phyloP scores from a whole-genome alignment of 2,888 invertebrate genomes.

The Amaurobius ferox region DNA sequence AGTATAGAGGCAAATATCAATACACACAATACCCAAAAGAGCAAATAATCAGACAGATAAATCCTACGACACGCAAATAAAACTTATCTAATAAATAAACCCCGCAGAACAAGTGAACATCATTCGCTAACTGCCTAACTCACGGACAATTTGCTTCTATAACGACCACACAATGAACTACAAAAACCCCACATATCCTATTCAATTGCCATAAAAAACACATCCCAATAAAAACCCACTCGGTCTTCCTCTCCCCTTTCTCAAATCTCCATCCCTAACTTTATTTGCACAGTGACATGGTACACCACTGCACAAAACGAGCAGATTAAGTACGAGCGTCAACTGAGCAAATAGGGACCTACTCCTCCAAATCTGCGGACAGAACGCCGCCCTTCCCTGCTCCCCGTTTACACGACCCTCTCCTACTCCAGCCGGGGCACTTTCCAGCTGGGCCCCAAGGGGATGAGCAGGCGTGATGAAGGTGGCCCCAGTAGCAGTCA shows the following conservation, averaged over 20 bases:
- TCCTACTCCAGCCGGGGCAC: slow-evolving; percentile 10
- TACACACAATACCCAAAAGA: no score
- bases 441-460: slow-evolving; percentile 64
- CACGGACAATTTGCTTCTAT: not conserved
- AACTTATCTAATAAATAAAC: no score
- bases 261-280: slow-evolving; percentile 2
- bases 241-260: not conserved
- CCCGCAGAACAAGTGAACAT: no score
- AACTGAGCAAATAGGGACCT: slow-evolving; percentile 61
- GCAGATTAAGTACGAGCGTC: slow-evolving; percentile 12
- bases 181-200: not conserved
- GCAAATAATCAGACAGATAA: no score
- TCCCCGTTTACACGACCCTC: not conserved
- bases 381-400: not conserved
- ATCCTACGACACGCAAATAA: no score
- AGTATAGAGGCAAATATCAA: no score
- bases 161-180: slow-evolving; percentile 2
- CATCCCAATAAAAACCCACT: not conserved
- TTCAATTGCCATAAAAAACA: slow-evolving; percentile 9
- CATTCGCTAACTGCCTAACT: not conserved
- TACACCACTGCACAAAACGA: slow-evolving; percentile 11
- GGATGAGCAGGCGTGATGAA: slow-evolving; percentile 2
- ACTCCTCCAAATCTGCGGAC: slow-evolving; percentile 46
- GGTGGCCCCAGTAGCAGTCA: slow-evolving; percentile 55
- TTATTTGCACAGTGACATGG: slow-evolving; percentile 12